A percentile compares a stretch with the other conserved stretches of the same genome.
Evolutionary conservation across 2,797 vertebrate genomes (phyloP).

Genomic region (Phaenicophaeus curvirostris): DNA sequence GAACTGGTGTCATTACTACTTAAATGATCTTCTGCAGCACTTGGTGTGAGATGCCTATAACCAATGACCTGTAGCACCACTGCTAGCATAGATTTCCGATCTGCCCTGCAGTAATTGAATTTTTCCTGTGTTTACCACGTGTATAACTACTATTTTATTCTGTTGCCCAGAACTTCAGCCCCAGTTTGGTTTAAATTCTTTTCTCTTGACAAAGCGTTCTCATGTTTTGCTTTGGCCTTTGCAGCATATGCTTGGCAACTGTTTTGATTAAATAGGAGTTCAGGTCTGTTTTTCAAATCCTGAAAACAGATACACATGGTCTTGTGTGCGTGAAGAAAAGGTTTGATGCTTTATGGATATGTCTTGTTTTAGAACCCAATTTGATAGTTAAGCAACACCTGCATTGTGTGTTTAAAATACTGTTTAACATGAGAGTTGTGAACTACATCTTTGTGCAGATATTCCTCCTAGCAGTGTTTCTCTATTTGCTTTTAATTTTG

Average conservation of each 20-base stretch:
- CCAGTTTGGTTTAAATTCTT: background rate
- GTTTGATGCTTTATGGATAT: background rate
- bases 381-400: background rate
- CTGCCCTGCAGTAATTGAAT: background rate
- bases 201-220: background rate
- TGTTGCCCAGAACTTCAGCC: background rate
- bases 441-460: rapidly evolving
- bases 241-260: background rate
- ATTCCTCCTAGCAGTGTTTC: background rate
- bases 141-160: constrained; percentile 1
- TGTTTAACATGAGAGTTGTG: background rate
- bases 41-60: background rate
- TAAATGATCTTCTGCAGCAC: background rate
- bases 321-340: background rate
- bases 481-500: background rate
- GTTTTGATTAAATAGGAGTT: background rate
- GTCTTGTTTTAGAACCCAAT: background rate
- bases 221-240: background rate
- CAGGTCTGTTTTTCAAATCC: background rate
- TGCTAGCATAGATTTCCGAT: background rate
- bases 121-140: background rate
- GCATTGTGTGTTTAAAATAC: background rate
- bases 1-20: background rate
- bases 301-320: background rate
- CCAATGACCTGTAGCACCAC: background rate